Conservation (phyloP, 2,113 vertebrate species). For the Gulo gulo region DNA sequence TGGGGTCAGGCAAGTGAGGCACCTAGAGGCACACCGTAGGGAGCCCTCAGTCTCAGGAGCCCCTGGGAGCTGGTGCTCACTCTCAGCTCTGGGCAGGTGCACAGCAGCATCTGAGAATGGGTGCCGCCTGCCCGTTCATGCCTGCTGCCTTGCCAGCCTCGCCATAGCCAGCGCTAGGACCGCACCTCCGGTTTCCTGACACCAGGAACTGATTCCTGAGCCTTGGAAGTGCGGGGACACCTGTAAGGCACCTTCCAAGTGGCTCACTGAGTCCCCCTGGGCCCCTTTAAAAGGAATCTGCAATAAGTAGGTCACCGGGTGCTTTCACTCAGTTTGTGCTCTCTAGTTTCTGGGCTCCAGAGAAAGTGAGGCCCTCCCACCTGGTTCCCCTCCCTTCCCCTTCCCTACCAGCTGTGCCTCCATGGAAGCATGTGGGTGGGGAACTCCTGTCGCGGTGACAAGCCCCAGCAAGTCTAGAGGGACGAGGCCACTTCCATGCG, state of each 20-base stretch:
- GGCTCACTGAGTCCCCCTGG: not conserved
- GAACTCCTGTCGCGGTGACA: not conserved
- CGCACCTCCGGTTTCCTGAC: not conserved
- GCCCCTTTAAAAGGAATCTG: not conserved
- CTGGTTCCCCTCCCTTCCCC: not conserved
- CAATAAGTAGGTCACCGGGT: not conserved
- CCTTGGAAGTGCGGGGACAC: not conserved
- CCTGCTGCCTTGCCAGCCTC: not conserved
- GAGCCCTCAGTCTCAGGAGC: not conserved
- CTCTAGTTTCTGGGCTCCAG: not conserved
- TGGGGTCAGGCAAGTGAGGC: not conserved
- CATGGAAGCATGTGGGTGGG: not conserved
- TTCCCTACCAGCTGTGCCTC: not conserved
- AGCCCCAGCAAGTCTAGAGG: not conserved
- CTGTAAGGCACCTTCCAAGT: not conserved
- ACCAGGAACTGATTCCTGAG: not conserved
- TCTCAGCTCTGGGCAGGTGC: not conserved
- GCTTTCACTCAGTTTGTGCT: not conserved
- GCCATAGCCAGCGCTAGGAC: not conserved
- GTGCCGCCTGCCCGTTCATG: rapidly evolving
- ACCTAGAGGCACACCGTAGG: rapidly evolving
- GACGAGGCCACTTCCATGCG: slow-evolving; percentile 20
- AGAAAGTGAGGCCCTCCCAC: not conserved
- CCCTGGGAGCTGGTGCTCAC: not conserved
- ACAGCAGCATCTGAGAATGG: rapidly evolving